Evolutionary conservation across 2,797 vertebrate genomes (phyloP).

Genomic region (Oryzias sinensis): DNA sequence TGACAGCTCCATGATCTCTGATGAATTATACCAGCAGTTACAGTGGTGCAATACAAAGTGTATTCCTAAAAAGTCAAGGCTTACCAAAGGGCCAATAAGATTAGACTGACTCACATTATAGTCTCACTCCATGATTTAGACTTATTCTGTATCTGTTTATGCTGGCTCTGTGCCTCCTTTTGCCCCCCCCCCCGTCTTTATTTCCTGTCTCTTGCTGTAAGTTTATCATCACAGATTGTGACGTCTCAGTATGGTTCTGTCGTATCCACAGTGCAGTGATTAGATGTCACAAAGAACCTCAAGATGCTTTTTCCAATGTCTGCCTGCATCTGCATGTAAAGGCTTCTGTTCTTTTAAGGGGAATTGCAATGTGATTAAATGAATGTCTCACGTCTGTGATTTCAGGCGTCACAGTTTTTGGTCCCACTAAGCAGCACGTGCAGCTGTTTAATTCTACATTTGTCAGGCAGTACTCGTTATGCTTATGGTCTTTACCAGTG

Average conservation of each 20-base stretch:
- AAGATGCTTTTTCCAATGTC: not conserved
- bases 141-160: constrained; percentile 25
- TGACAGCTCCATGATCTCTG: no score
- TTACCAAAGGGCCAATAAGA: constrained; percentile 1
- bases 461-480: constrained; percentile 41
- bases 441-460: constrained; percentile 21
- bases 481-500: constrained; percentile 47
- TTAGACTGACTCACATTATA: constrained; percentile 42
- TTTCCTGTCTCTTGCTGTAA: not conserved
- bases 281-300: not conserved
- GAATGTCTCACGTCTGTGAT: constrained; percentile 1
- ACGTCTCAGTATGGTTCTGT: not conserved
- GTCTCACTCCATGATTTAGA: constrained; percentile 36
- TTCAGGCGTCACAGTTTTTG: constrained; percentile 20
- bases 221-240: constrained; percentile 1
- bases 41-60: constrained; percentile 26
- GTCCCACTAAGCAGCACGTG: constrained; percentile 6
- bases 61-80: constrained; percentile 21
- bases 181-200: not conserved
- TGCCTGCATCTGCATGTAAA: not conserved
- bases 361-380: constrained; percentile 4
- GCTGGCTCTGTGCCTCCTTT: not conserved
- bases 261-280: not conserved
- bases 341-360: not conserved
- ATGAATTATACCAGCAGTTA: not conserved